These are phyloP conservation scores for Columbina picui DNA, from an alignment of 2,113 vertebrate species.

Conservation along the genomic window DNA sequence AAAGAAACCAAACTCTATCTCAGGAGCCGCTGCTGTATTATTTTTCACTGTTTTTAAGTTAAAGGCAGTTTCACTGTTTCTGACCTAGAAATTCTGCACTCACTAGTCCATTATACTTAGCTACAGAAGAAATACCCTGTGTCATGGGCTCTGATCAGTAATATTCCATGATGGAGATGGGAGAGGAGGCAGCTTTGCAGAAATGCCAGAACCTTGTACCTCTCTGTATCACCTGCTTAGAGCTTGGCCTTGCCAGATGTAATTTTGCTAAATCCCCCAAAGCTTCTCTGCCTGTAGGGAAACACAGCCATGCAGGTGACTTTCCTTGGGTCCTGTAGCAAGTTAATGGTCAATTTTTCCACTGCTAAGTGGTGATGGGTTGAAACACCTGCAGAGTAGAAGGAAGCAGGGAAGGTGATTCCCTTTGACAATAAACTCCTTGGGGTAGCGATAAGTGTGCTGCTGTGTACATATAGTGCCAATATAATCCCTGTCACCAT, in stretches of 20 bases:
- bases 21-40: neutral
- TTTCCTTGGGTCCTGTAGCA: neutral
- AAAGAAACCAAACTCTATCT: neutral
- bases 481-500: neutral
- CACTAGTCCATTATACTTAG: neutral
- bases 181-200: neutral
- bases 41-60: neutral
- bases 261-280: neutral
- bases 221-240: neutral
- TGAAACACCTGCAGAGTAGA: neutral
- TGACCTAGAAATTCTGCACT: neutral
- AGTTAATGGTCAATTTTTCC: neutral
- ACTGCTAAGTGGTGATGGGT: neutral
- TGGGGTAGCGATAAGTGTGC: neutral
- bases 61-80: neutral
- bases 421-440: neutral
- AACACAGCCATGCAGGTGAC: fast-evolving
- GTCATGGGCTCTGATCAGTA: neutral
- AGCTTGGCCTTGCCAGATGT: neutral
- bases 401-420: neutral
- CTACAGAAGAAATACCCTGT: neutral
- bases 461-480: neutral
- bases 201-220: neutral
- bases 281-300: neutral
- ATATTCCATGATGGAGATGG: fast-evolving